Conservation (phyloP, 2,113 vertebrate species). For the Sylvicapra grimmia region DNA sequence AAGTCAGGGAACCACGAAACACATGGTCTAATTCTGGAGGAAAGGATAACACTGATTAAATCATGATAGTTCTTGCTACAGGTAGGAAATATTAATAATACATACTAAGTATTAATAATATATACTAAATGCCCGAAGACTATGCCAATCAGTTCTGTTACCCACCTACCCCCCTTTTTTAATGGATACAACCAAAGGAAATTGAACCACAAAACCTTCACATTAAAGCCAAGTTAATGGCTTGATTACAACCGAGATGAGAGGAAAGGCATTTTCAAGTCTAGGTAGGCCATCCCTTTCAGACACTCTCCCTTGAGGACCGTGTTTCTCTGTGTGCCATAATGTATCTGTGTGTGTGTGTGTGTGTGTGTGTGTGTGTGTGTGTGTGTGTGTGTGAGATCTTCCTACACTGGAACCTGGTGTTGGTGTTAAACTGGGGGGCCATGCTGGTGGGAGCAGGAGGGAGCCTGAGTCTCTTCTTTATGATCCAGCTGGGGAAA, state of each 20-base stretch:
- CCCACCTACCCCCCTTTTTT: not conserved
- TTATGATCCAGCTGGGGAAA: not conserved
- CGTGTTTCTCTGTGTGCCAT: not conserved
- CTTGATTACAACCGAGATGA: conserved; percentile 44
- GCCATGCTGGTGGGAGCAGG: fast-evolving
- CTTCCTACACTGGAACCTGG: too few relatives aligned
- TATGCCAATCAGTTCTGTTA: not conserved
- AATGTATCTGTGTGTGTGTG: not conserved
- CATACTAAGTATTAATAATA: conserved; percentile 43
- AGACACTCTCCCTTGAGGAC: not conserved
- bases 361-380: too few relatives aligned
- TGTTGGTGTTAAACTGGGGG: not conserved
- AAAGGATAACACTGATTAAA: not conserved
- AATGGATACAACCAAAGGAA: conserved; percentile 38
- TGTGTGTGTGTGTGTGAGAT: not conserved
- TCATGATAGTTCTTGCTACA: not conserved
- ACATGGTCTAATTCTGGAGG: not conserved
- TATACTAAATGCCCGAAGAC: not conserved
- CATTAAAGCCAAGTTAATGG: conserved; percentile 44
- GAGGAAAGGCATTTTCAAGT: conserved; percentile 1
- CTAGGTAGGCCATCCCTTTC: not conserved
- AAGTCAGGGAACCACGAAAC: not conserved
- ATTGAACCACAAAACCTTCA: conserved; percentile 36
- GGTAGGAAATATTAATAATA: conserved; percentile 29
- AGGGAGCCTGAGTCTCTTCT: not conserved